Evolutionary conservation across 2,888 invertebrate genomes (phyloP).

Genomic region (Onchidella celtica): DNA sequence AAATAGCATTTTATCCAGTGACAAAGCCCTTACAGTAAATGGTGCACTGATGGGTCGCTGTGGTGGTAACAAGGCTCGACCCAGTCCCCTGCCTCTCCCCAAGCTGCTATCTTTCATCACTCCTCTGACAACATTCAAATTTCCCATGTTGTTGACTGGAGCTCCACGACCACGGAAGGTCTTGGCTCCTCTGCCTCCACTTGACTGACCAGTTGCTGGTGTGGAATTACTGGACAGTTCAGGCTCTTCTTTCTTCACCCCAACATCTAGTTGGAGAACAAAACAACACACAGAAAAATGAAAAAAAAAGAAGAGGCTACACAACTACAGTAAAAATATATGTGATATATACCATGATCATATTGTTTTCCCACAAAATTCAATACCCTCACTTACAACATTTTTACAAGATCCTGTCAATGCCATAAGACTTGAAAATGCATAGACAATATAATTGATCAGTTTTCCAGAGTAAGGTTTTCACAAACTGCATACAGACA

Average conservation of each 20-base stretch:
- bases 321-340: too few species aligned
- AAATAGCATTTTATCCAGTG: too few species aligned
- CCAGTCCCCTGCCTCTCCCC: conserved; percentile 19
- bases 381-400: too few species aligned
- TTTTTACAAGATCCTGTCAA: too few species aligned
- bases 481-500: too few species aligned
- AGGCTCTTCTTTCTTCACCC: conserved; percentile 1
- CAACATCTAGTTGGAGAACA: background rate
- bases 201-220: background rate
- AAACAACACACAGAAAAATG: too few species aligned
- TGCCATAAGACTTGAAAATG: too few species aligned
- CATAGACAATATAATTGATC: too few species aligned
- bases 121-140: background rate
- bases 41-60: conserved; percentile 28
- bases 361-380: too few species aligned
- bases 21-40: conserved; percentile 29
- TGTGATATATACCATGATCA: too few species aligned
- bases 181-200: background rate
- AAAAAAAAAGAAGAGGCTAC: too few species aligned
- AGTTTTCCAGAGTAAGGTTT: too few species aligned
- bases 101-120: background rate
- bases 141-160: background rate
- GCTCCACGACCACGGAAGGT: background rate
- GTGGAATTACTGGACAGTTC: background rate
- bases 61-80: background rate